A percentile compares a stretch with the other conserved stretches of the same genome.
phyloP scores from a whole-genome alignment of 2,888 invertebrate genomes.

The Chrysolina haemoptera region DNA sequence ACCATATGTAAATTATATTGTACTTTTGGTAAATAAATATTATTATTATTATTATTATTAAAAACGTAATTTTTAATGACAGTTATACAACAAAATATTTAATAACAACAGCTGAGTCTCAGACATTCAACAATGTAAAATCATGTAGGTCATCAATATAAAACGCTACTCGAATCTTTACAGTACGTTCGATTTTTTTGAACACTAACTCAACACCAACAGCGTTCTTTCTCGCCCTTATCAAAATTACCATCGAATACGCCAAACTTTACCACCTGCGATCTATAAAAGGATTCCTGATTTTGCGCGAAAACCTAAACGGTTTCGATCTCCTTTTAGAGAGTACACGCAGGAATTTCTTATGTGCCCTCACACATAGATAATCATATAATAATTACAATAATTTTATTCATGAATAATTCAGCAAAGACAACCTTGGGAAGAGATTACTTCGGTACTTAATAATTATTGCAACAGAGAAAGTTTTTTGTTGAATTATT shows the following conservation, averaged over 20 bases:
- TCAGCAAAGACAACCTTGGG: background rate
- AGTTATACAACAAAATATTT: too few species aligned
- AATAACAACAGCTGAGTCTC: background rate
- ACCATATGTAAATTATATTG: too few species aligned
- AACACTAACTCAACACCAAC: too few species aligned
- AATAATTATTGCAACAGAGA: background rate
- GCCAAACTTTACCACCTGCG: background rate
- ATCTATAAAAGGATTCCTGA: slow-evolving; percentile 17
- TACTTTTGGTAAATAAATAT: too few species aligned
- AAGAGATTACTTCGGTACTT: slow-evolving; percentile 1
- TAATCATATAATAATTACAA: slow-evolving; percentile 2
- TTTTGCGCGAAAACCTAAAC: background rate
- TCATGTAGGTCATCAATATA: background rate
- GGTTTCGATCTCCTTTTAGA: slow-evolving; percentile 16
- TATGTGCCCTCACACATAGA: slow-evolving; percentile 21
- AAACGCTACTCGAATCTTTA: background rate
- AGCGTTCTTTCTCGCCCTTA: background rate
- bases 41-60: too few species aligned
- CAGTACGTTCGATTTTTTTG: too few species aligned
- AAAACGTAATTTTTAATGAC: too few species aligned
- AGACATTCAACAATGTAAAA: background rate
- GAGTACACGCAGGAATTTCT: slow-evolving; percentile 16
- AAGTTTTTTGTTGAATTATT: slow-evolving; percentile 5
- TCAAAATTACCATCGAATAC: slow-evolving; percentile 2
- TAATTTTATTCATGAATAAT: slow-evolving; percentile 11